Evolutionary conservation across 1,140 invertebrate genomes (phyloP).

Genomic region (Pseudobourletiella spinata): DNA sequence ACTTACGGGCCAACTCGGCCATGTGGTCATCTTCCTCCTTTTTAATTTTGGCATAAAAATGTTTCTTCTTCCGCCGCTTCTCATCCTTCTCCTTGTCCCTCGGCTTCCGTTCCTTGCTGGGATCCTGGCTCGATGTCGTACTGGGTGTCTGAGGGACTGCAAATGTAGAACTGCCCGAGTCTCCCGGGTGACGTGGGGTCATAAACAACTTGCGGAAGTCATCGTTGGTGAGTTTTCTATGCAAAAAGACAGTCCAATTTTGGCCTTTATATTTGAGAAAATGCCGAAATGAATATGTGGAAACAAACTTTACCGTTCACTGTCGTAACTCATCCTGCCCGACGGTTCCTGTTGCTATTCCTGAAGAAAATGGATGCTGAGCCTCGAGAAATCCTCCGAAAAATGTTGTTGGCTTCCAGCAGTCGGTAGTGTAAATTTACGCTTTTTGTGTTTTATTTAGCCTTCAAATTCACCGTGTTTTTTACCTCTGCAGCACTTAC

Average conservation of each 20-base stretch:
- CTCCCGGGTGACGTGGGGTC: constrained; percentile 60
- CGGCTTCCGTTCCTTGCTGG: background rate
- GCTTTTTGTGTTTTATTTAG: background rate
- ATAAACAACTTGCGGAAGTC: constrained; percentile 92
- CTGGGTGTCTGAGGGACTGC: constrained; percentile 22
- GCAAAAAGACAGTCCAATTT: background rate
- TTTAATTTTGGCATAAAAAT: constrained; percentile 42
- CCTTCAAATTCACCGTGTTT: no score
- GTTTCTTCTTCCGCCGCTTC: constrained; percentile 33
- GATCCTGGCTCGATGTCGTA: constrained; percentile 15
- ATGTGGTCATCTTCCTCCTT: constrained; percentile 93
- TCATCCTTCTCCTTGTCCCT: constrained; percentile 29
- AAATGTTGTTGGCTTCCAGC: no score
- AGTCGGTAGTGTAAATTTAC: background rate
- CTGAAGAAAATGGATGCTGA: background rate
- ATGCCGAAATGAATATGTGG: background rate
- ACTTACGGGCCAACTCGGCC: constrained; percentile 90
- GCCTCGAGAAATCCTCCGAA: no score
- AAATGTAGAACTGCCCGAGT: constrained; percentile 21
- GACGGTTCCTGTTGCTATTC: background rate
- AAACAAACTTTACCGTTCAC: constrained; percentile 12
- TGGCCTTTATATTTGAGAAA: background rate
- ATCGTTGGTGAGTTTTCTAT: constrained; percentile 71
- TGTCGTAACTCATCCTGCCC: constrained; percentile 24
- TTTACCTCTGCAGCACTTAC: no score